Evolutionary conservation across 2,888 invertebrate genomes (phyloP), one percentile per base, ranked within the genome.

Genomic region (Glyphotaelius pellucidus): DNA sequence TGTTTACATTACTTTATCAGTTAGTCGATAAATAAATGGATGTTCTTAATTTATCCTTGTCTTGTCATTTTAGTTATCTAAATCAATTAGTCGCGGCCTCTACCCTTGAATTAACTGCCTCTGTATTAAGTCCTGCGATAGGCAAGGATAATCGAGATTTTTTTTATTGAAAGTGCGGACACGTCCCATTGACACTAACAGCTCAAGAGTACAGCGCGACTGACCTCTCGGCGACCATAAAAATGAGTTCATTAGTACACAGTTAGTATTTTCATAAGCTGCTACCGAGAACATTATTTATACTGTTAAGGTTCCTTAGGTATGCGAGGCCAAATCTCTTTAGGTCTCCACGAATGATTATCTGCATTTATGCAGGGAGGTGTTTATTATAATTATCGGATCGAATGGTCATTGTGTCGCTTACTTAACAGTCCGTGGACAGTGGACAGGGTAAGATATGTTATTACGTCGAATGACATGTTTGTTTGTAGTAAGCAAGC

Each of bases 141-240:
- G 35, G 83, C 83, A 83, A 83, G 83, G 83, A 83, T 83, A 83
- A 83, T 83, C 38, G 35, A 83, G 25, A 32, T 38, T 67, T 67
- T 47, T 31, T 83, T 35, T 83, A 83, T 83, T 83, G 32, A 35
- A 25, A 83, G 32, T 83, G 35, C 83, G 83, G 32, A 32, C 83
- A 83, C 83, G 83, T 83, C 25, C n/a, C 67, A 67, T 67, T 25
- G 67, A 67, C 67, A 67, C 67, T 25, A 67, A 67, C 67, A 25
- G 25, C 67, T 67, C 67, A 9, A 67, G 67, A 67, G n/a, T 67
- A 67, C 67, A 25, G 9, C n/a, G n/a, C 67, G 67, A 67, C 67
- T 67, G 67, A 67, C 67, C 67, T 67, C 67, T 67, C 67, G 67
- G 67, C n/a, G 67, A 25, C 67, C 7, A 67, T 67, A 67, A 67